These are phyloP conservation scores for Leiothrix lutea DNA, from an alignment of 2,113 vertebrate genomes.

Conservation along the genomic window DNA sequence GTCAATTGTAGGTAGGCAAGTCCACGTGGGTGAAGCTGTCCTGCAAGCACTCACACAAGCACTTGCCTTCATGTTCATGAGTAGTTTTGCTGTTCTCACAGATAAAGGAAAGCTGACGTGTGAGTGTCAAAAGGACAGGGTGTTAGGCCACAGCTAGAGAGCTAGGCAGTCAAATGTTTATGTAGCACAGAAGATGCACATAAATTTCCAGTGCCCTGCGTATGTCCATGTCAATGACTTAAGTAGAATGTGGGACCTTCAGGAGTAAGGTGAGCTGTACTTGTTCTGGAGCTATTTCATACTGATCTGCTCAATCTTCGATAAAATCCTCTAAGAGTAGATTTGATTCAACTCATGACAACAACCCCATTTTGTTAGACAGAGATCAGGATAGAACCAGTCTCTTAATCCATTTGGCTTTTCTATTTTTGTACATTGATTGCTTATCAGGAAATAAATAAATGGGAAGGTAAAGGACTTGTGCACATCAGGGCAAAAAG, in stretches of 20 bases:
- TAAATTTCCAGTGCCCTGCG: neutral
- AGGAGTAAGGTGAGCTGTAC: neutral
- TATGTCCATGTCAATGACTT: neutral
- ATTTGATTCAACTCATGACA: conserved; percentile 14
- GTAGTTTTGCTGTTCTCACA: neutral
- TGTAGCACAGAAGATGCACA: neutral
- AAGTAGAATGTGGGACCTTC: neutral
- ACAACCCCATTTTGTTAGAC: neutral
- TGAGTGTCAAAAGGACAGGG: neutral
- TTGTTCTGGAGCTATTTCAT: neutral
- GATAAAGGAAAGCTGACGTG: neutral
- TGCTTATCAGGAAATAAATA: conserved; percentile 58
- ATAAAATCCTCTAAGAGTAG: conserved; percentile 21
- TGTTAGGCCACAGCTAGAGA: neutral
- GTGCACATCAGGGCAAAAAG: conserved; percentile 34
- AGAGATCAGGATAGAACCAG: neutral
- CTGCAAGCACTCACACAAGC: neutral
- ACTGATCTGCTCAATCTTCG: neutral
- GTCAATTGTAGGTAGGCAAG: neutral
- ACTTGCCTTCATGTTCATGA: neutral
- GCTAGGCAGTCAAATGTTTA: neutral
- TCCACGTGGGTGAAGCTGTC: neutral
- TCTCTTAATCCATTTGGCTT: conserved; percentile 37
- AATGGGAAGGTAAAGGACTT: conserved; percentile 57
- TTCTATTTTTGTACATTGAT: conserved; percentile 55